These are phyloP conservation scores for Amiota communis DNA, from an alignment of 2,888 invertebrate species.

Conservation along the genomic window DNA sequence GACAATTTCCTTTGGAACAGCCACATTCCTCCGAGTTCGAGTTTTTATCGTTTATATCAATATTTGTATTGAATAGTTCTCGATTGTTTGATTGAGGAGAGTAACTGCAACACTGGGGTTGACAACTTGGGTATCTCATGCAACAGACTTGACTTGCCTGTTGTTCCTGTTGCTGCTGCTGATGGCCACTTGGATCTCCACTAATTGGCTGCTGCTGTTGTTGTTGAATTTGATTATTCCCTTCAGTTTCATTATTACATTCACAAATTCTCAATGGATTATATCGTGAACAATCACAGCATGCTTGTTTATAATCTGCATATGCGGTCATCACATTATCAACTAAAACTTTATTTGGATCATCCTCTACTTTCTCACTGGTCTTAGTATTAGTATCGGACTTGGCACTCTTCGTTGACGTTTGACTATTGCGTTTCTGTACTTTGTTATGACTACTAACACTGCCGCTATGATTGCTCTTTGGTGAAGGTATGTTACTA, in stretches of 20 bases:
- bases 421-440: too few relatives aligned
- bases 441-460: too few relatives aligned
- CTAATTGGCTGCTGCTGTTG: background rate
- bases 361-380: background rate
- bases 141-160: background rate
- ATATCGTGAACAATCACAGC: background rate
- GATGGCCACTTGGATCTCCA: background rate
- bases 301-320: conserved; percentile 1
- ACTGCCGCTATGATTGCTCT: too few relatives aligned
- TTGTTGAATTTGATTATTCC: background rate
- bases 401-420: background rate
- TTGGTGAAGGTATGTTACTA: background rate
- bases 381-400: too few relatives aligned
- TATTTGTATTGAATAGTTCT: background rate
- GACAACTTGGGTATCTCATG: background rate
- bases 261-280: background rate
- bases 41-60: conserved; percentile 1
- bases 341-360: background rate
- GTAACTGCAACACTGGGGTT: background rate
- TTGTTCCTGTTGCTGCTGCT: background rate
- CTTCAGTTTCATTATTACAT: background rate
- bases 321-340: background rate
- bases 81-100: background rate
- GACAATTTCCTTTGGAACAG: background rate
- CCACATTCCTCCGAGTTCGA: background rate